Evolutionary conservation across 2,888 invertebrate genomes (phyloP).

Genomic region (Stenurella melanura): DNA sequence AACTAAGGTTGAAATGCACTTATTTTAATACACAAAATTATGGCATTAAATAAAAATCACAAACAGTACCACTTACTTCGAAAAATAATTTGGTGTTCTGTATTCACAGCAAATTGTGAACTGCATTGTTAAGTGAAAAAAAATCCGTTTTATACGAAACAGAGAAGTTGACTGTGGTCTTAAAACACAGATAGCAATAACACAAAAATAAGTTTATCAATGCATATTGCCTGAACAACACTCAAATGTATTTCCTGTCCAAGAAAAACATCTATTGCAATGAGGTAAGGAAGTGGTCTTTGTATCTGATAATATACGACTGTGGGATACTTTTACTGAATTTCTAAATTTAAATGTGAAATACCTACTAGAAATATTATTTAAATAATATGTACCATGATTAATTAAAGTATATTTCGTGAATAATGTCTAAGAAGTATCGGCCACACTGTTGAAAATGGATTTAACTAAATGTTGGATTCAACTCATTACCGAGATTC

Average conservation of each 20-base stretch:
- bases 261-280: slow-evolving; percentile 3
- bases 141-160: neutral
- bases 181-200: neutral
- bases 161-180: neutral
- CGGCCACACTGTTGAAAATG: no score
- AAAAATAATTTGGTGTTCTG: neutral
- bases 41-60: neutral
- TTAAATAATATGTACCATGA: neutral
- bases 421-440: no score
- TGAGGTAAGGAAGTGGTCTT: slow-evolving; percentile 9
- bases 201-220: slow-evolving; percentile 7
- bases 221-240: neutral
- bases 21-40: neutral
- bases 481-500: no score
- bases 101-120: neutral
- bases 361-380: neutral
- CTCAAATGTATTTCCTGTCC: neutral
- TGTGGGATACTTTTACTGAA: neutral
- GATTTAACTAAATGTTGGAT: no score
- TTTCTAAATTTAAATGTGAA: slow-evolving; percentile 18
- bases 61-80: neutral
- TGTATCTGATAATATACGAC: neutral
- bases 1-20: neutral
- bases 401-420: neutral
- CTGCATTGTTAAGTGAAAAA: neutral